Base-by-base conservation (phyloP, 2,888 invertebrate genomes). In the Frankliniella fusca region DNA sequence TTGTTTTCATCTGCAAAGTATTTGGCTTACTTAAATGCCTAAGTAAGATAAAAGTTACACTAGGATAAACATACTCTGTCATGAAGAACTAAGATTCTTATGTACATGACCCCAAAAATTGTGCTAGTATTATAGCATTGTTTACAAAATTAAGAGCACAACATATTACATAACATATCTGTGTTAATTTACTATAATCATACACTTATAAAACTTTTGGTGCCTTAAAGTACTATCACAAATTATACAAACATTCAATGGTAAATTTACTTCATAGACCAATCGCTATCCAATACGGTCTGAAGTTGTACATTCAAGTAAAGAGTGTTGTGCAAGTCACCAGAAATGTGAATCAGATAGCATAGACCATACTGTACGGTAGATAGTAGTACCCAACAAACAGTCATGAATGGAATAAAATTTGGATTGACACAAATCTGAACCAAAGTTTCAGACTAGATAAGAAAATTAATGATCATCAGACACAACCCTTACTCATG, bases 11-110 rank as follows among this genome's bases (percentile, higher is more conserved):
- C 18, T 61, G 61, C 15, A n/a, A 61, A 61, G n/a, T 61, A 61
- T 61, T 61, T 61, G 61, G 61, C 61, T 20, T 61, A n/a, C 61
- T 18, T 61, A 61, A 61, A 61, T 61, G 61, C 61, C n/a, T 61
- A 61, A 8, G n/a, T 61, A 61, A 20, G 61, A 20, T 7, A 18
- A 61, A 61, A n/a, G 38, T 38, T 38, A 54, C 54, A 54, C 54
- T 18, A 23, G 11, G n/a, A 23, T 70, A 23, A 23, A 23, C 11
- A 70, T 5, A 76, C 27, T 23, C 27, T 76, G 70, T 76, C 70
- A 76, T 76, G 70, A 76, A 76, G 12, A 23, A 76, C 27, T 38
- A 38, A 38, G 38, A 38, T 38, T 38, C 38, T 38, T 38, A 3
- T 38, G 38, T 3, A 38, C 38, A 38, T 38, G 38, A 38, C 38